These are phyloP conservation scores for Drosophila atroscutellata DNA, from an alignment of 2,888 invertebrate genomes.

Conservation along the genomic window DNA sequence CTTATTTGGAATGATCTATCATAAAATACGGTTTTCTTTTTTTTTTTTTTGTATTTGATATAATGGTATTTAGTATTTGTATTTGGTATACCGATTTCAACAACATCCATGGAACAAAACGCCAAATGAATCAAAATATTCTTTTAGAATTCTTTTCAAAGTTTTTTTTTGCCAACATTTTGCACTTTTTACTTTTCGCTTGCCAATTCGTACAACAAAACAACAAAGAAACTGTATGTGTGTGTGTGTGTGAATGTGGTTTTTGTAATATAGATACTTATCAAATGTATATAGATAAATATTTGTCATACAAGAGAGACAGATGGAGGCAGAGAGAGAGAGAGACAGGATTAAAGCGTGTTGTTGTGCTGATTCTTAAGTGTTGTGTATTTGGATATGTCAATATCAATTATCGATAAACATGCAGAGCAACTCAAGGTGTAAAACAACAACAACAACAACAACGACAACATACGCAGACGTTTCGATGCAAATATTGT, in stretches of 20 bases:
- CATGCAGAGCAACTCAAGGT: constrained; percentile 64
- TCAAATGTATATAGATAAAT: constrained; percentile 26
- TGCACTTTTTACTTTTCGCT: constrained; percentile 46
- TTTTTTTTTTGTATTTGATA: constrained; percentile 27
- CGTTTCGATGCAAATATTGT: constrained; percentile 63
- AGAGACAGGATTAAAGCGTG: constrained; percentile 27
- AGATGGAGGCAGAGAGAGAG: constrained; percentile 20
- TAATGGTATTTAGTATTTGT: constrained; percentile 51
- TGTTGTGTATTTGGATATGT: constrained; percentile 40
- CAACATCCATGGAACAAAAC: constrained; percentile 80
- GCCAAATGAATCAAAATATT: constrained; percentile 75
- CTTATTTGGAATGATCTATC: constrained; percentile 45
- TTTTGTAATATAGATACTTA: constrained; percentile 31
- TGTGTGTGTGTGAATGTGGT: constrained; percentile 31
- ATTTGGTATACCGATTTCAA: constrained; percentile 61
- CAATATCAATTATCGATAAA: constrained; percentile 59
- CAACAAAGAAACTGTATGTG: constrained; percentile 65
- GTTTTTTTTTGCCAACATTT: constrained; percentile 50
- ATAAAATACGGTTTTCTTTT: constrained; percentile 37
- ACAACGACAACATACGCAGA: constrained; percentile 42
- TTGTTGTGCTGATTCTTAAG: constrained; percentile 40
- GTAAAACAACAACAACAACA: constrained; percentile 22
- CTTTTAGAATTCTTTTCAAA: constrained; percentile 45
- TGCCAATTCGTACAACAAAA: constrained; percentile 75
- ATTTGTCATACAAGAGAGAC: constrained; percentile 13